A percentile compares a stretch with the other conserved stretches of the same genome.
Evolutionary conservation across 1,140 invertebrate species (phyloP).

Genomic region (Camponotus pennsylvanicus): DNA sequence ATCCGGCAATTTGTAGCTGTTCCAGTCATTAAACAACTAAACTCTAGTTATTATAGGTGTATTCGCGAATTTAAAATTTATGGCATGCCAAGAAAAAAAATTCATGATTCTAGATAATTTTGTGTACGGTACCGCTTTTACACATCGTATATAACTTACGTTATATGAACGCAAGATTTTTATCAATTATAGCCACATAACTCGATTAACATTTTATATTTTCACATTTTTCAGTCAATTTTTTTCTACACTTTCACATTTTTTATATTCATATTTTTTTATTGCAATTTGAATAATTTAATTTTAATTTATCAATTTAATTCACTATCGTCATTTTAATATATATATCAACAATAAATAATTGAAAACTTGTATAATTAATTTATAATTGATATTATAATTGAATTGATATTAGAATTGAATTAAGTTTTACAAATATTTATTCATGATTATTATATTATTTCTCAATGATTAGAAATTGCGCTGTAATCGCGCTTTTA

Average conservation of each 20-base stretch:
- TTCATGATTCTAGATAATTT: slow-evolving; percentile 5
- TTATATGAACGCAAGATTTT: neutral
- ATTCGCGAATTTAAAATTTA: slow-evolving; percentile 35
- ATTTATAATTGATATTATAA: too few relatives aligned
- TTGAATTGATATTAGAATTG: too few relatives aligned
- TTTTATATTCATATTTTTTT: neutral
- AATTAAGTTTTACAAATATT: too few relatives aligned
- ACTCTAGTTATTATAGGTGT: slow-evolving; percentile 35
- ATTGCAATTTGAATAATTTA: slow-evolving; percentile 1
- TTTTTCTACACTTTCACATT: neutral
- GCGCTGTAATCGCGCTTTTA: too few relatives aligned
- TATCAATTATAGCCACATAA: neutral
- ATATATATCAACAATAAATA: neutral
- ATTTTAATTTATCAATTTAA: neutral
- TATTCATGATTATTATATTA: too few relatives aligned
- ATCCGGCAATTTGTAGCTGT: slow-evolving; percentile 33
- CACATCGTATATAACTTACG: neutral
- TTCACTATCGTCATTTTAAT: neutral
- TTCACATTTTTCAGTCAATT: neutral
- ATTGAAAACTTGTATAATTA: neutral
- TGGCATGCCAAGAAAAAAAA: slow-evolving; percentile 7
- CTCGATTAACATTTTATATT: neutral
- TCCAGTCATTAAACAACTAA: slow-evolving; percentile 62
- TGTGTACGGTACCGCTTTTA: neutral
- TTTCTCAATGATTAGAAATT: too few relatives aligned